phyloP scores from a whole-genome alignment of 2,113 vertebrate species.

The Pangasianodon hypophthalmus region DNA sequence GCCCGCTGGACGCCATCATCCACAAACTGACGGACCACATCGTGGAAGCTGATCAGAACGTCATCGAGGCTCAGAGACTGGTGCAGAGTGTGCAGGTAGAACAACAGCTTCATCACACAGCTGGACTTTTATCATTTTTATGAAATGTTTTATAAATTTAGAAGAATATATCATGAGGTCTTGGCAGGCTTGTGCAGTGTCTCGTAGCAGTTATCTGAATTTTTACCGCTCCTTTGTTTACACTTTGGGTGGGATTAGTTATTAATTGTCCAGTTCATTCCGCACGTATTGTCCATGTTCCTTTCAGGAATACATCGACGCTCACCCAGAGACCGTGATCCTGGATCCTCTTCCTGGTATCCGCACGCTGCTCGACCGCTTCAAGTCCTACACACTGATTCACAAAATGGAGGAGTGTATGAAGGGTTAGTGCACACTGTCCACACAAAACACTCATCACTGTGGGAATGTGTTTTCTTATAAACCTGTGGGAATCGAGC shows the following conservation, averaged over 20 bases:
- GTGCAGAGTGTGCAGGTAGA: conserved; percentile 93
- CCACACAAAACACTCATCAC: neutral
- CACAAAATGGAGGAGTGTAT: conserved; percentile 82
- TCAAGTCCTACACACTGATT: conserved; percentile 85
- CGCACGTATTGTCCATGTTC: neutral
- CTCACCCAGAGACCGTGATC: conserved; percentile 85
- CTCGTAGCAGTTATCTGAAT: neutral
- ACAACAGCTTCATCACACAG: neutral
- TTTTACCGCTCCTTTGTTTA: conserved; percentile 4
- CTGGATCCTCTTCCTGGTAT: conserved; percentile 86
- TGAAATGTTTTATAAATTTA: neutral
- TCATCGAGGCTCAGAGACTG: conserved; percentile 87
- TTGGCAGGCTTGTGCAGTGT: neutral
- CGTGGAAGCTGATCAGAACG: conserved; percentile 96
- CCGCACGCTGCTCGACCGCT: conserved; percentile 82
- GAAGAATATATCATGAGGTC: neutral
- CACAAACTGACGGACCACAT: conserved; percentile 98
- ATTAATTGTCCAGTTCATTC: neutral
- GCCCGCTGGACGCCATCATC: conserved; percentile 96
- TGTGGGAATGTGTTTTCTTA: neutral
- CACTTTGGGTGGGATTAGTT: neutral
- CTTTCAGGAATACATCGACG: conserved; percentile 83
- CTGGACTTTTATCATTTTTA: neutral
- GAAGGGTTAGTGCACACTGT: conserved; percentile 73
- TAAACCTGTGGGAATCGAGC: neutral